phyloP scores from a whole-genome alignment of 1,140 invertebrate species.

The Drosophila seguyi region DNA sequence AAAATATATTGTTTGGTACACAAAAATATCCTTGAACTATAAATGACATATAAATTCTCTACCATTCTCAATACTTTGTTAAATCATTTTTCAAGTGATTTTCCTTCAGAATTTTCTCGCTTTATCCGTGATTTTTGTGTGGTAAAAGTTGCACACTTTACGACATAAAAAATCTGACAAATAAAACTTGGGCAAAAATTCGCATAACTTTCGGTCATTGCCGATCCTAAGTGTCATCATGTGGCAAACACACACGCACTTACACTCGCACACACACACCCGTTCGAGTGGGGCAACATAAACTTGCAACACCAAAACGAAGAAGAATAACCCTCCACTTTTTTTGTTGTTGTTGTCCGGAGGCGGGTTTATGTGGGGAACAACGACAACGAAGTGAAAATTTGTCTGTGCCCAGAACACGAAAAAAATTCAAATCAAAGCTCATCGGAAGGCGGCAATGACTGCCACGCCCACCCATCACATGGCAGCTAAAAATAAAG shows the following conservation, averaged over 20 bases:
- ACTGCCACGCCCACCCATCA: slow-evolving; percentile 45
- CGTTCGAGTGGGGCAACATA: slow-evolving; percentile 24
- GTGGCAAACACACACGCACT: slow-evolving; percentile 31
- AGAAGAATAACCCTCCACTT: slow-evolving; percentile 32
- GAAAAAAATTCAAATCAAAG: slow-evolving; percentile 53
- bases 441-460: slow-evolving; percentile 48
- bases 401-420: slow-evolving; percentile 41
- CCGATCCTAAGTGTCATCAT: slow-evolving; percentile 47
- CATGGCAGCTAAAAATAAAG: slow-evolving; percentile 41
- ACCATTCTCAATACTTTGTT: not conserved
- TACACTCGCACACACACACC: not conserved
- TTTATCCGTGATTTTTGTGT: not conserved
- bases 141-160: slow-evolving; percentile 36
- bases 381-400: slow-evolving; percentile 45
- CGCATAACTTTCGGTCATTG: slow-evolving; percentile 49
- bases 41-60: not conserved
- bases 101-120: slow-evolving; percentile 1
- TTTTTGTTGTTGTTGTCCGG: not conserved
- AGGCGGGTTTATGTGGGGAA: slow-evolving; percentile 5
- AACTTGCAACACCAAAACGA: slow-evolving; percentile 37
- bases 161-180: slow-evolving; percentile 28
- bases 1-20: too few species aligned
- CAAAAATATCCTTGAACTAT: not conserved
- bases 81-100: not conserved
- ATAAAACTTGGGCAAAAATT: slow-evolving; percentile 36